Percentiles rank a stretch among this genome's conserved stretches.
Conservation (phyloP, 92 coral and sea anemone genomes). For the Chrysogorgia sp. region DNA sequence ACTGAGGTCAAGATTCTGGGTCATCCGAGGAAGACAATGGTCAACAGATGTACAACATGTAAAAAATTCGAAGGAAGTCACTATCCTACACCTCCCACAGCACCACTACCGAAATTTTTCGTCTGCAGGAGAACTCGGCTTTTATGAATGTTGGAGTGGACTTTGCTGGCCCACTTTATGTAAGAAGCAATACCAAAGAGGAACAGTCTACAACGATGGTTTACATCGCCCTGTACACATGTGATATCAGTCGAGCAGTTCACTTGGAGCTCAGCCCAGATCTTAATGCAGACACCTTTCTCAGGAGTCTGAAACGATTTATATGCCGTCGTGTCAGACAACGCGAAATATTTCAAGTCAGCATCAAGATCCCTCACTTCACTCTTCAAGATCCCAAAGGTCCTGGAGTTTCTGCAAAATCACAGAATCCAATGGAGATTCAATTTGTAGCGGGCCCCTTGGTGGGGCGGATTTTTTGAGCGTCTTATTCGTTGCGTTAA, state of each 20-base stretch:
- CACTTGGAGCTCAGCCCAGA: constrained; percentile 25
- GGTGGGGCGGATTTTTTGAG: too few species aligned
- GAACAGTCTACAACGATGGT: neutral
- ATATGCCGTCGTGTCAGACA: too few species aligned
- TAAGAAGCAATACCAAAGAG: too few species aligned
- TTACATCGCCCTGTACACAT: neutral
- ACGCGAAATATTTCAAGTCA: too few species aligned
- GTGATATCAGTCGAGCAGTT: constrained; percentile 17
- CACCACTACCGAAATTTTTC: neutral
- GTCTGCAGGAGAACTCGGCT: neutral
- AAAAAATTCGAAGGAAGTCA: neutral
- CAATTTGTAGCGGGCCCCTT: too few species aligned
- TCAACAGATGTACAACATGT: neutral
- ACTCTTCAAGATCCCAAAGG: too few species aligned
- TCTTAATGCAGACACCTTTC: constrained; percentile 22
- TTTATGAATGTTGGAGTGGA: constrained; percentile 39
- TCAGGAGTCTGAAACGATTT: constrained; percentile 18
- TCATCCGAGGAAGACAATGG: neutral
- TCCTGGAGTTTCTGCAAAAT: too few species aligned
- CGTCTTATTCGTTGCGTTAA: too few species aligned
- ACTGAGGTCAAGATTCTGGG: constrained; percentile 8
- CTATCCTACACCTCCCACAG: neutral
- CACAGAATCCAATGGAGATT: too few species aligned
- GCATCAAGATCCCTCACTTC: too few species aligned
- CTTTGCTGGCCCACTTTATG: constrained; percentile 41